Evolutionary conservation across 2,888 invertebrate species (phyloP), one percentile per base, ranked within the genome.

Genomic region (Arrhopalites spinosus): DNA sequence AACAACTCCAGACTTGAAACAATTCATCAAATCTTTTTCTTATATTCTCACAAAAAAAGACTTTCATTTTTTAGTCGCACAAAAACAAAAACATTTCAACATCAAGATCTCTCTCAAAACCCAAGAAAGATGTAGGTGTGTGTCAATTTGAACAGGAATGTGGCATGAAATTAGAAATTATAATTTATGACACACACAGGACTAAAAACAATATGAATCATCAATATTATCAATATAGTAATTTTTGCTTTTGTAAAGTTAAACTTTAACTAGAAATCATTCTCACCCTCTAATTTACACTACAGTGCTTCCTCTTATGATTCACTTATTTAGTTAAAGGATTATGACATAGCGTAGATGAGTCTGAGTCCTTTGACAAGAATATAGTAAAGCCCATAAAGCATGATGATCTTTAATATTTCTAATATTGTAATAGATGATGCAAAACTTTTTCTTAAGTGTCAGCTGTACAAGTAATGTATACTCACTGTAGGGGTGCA

Each of bases 111-210:
- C n/a, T n/a, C n/a, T n/a, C n/a, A n/a, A n/a, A n/a, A n/a, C n/a
- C n/a, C 5, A 11, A 36, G 36, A 36, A 11, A 36, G 50, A n/a
- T 8, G n/a, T 45, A n/a, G 3, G 50, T 13, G 3, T 15, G 15
- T 50, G n/a, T n/a, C 15, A 50, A 3, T 50, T 50, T 50, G 63
- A 30, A 17, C 15, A 17, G 29, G 29, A 63, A 29, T 29, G 27
- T 27, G 30, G 30, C 63, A 63, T 27, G 63, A 63, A 63, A 63
- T 63, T 29, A 29, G 63, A 17, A 63, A 15, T 63, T 59, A 5
- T 29, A 63, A 63, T 63, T 63, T 63, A 63, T 63, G 63, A 63
- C 63, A 29, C 63, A 63, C 30, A 29, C 63, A 27, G 30, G 29
- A 63, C 63, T 23, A 13, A 25, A 11, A 59, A 13, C 25, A 27